A percentile compares a stretch with the other conserved stretches of the same genome.
Conservation (phyloP, 2,797 vertebrate genomes). For the Meriones psammophilus region DNA sequence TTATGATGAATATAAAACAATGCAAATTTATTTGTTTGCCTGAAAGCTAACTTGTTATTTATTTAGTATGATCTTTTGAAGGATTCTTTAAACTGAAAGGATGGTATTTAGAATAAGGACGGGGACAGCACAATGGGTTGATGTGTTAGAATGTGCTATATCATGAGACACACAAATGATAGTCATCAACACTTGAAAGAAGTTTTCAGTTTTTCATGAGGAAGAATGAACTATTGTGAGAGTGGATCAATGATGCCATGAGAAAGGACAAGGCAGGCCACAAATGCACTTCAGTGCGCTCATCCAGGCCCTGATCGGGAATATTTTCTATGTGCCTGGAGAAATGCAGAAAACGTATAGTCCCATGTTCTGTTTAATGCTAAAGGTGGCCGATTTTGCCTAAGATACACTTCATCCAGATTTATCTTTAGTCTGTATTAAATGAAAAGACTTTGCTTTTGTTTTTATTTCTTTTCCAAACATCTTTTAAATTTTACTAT, state of each 20-base stretch:
- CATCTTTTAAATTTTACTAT: not conserved
- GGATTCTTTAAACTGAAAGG: constrained; percentile 86
- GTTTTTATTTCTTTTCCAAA: not conserved
- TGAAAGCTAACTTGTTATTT: constrained; percentile 91
- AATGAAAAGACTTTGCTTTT: constrained; percentile 65
- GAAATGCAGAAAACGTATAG: not conserved
- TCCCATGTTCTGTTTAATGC: not conserved
- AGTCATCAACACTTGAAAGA: constrained; percentile 70
- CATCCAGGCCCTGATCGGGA: not conserved
- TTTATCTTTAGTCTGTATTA: constrained; percentile 58
- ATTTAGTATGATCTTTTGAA: constrained; percentile 90
- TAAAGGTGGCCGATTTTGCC: constrained; percentile 15
- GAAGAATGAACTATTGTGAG: constrained; percentile 33
- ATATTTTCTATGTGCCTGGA: not conserved
- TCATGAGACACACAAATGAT: constrained; percentile 70
- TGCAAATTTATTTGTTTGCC: constrained; percentile 92
- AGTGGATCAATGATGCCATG: constrained; percentile 44
- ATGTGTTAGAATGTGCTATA: constrained; percentile 66
- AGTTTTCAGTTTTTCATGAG: constrained; percentile 53
- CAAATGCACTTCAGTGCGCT: not conserved
- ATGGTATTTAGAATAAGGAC: constrained; percentile 84
- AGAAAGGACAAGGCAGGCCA: constrained; percentile 38
- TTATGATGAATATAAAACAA: constrained; percentile 93
- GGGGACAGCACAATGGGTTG: constrained; percentile 45
- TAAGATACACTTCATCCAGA: constrained; percentile 35